Evolutionary conservation across 30 jellyfish, hydroid and myxozoan genomes (phyloP), one percentile per base, ranked within the genome.

Genomic region (Pseudorhiza aurosa): DNA sequence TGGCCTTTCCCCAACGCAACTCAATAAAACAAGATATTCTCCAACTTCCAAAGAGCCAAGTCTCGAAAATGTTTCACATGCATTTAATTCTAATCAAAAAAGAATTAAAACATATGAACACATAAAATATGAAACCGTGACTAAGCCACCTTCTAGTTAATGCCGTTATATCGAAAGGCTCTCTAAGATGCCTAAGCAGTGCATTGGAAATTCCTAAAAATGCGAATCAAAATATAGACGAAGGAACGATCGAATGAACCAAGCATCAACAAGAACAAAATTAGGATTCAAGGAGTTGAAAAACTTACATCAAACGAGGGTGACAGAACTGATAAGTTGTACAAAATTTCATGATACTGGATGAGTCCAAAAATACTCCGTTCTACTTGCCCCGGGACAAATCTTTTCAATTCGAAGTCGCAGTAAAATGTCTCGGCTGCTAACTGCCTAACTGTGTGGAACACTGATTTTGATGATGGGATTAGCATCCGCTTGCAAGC

Each of bases 341-440:
- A 30, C 14, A 62, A 24, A 25, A 21, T 28, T 1, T 21, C 2
- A 21, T 68, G 82, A 35, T 39, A 68, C 15, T 68, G 40, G 28
- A 68, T 7, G 33, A 68, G 22, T 8, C 24, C 31, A 27, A 1
- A 11, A 14, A 40, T 47, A 58, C 68, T 46, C 47, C 43, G 40
- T 46, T 68, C 82, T 1, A 68, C 68, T 29, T 68, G 65, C 11
- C 82, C 82, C 21, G 43, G 27, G 14, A 27, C 68, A 58, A 37
- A 29, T 0, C 43, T 25, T 28, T 68, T 12, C 17, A 40, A 45
- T 25, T 37, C 47, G 31, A 45, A 42, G 14, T 39, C 30, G 12
- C 82, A 68, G 35, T 68, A 67, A 26, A 47, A 17, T 28, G 82
- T 26, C 44, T 40, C 67, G 35, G 82, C 10, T n/a, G 68, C 82